phyloP scores from a whole-genome alignment of 2,888 invertebrate genomes.

The Aplocera efformata region DNA sequence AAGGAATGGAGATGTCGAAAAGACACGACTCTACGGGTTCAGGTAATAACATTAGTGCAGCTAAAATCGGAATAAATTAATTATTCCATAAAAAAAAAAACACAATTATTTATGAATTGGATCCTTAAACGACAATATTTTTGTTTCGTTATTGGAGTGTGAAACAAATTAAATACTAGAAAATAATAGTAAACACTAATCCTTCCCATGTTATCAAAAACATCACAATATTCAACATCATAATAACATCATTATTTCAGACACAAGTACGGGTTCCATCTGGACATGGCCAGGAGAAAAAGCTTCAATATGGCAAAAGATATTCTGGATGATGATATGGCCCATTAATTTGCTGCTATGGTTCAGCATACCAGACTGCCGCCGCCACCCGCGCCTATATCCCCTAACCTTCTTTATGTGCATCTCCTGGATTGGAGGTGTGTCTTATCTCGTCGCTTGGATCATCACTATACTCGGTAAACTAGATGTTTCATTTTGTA shows the following conservation, averaged over 20 bases:
- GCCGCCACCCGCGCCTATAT: constrained; percentile 80
- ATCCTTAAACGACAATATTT: no score
- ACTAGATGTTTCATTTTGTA: no score
- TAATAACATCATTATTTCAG: constrained; percentile 30
- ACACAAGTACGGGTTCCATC: constrained; percentile 51
- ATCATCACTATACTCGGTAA: constrained; percentile 89
- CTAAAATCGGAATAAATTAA: no score
- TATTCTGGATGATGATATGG: constrained; percentile 84
- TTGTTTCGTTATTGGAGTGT: no score
- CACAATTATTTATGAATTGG: no score
- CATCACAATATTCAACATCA: no score
- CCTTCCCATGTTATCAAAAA: no score
- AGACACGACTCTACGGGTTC: constrained; percentile 55
- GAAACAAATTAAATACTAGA: no score
- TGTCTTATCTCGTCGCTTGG: constrained; percentile 93
- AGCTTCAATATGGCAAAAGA: constrained; percentile 56
- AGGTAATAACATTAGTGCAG: no score
- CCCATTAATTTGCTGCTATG: constrained; percentile 86
- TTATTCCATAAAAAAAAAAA: no score
- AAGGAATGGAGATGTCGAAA: constrained; percentile 40
- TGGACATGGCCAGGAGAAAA: constrained; percentile 81
- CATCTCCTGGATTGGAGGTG: constrained; percentile 88
- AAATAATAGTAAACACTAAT: no score
- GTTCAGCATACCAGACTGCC: constrained; percentile 89
- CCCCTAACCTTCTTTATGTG: constrained; percentile 89